phyloP scores from a whole-genome alignment of 2,888 invertebrate genomes.

The Phortica magna region DNA sequence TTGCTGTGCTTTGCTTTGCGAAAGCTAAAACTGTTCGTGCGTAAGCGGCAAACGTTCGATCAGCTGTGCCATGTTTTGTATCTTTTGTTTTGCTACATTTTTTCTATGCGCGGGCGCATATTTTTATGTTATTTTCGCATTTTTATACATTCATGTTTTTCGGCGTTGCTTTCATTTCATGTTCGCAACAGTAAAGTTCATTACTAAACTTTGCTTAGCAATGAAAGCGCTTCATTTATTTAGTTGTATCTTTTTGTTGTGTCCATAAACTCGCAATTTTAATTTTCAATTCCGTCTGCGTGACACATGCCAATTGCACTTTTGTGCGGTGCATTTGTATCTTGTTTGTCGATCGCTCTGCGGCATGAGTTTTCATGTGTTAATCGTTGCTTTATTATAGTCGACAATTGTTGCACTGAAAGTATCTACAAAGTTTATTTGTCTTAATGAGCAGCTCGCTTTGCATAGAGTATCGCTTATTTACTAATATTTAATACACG shows the following conservation, averaged over 20 bases:
- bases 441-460: too few relatives aligned
- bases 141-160: background rate
- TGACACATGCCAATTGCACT: constrained; percentile 41
- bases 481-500: background rate
- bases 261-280: constrained; percentile 31
- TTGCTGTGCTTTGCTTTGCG: background rate
- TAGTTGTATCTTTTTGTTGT: constrained; percentile 11
- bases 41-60: background rate
- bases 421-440: too few relatives aligned
- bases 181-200: background rate
- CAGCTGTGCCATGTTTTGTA: background rate
- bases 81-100: constrained; percentile 25
- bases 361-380: too few relatives aligned
- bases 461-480: too few relatives aligned
- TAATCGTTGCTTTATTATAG: too few relatives aligned
- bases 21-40: too few relatives aligned
- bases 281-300: constrained; percentile 49
- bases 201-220: background rate
- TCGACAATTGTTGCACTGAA: too few relatives aligned
- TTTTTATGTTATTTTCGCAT: background rate
- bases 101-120: background rate
- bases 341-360: background rate
- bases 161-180: background rate
- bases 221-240: too few relatives aligned
- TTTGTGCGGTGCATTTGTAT: constrained; percentile 4